These are phyloP conservation scores for Hemicordylus capensis DNA, from an alignment of 2,113 vertebrate species.

Conservation along the genomic window DNA sequence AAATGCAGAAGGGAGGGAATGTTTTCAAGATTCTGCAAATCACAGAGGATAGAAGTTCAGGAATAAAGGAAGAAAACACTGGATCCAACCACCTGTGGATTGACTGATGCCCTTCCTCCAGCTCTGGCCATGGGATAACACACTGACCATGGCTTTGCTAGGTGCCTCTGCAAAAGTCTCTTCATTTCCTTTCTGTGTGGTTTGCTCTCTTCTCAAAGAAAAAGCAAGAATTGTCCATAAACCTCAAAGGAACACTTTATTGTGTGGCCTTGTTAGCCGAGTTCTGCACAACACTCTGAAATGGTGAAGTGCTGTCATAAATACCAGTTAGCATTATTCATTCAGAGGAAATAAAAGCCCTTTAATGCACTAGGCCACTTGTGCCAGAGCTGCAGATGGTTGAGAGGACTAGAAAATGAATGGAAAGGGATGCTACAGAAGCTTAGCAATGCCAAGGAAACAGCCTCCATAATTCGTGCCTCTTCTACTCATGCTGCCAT, in stretches of 20 bases:
- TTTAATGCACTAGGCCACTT: neutral
- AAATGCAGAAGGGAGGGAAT: neutral
- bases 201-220: constrained; percentile 2
- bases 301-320: constrained; percentile 16
- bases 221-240: constrained; percentile 9
- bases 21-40: neutral
- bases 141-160: neutral
- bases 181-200: neutral
- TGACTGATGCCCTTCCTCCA: neutral
- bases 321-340: constrained; percentile 32
- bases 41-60: neutral
- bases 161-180: neutral
- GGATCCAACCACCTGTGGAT: neutral
- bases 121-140: constrained; percentile 18
- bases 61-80: constrained; percentile 9
- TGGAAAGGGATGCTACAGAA: constrained; percentile 18
- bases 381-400: constrained; percentile 36
- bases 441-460: constrained; percentile 40
- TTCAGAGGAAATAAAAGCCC: constrained; percentile 34
- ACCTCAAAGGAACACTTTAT: neutral
- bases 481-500: constrained; percentile 28
- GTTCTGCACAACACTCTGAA: constrained; percentile 37
- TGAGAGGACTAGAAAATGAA: constrained; percentile 20
- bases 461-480: neutral
- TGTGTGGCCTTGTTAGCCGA: constrained; percentile 26